Conservation (phyloP, 2,888 invertebrate species). For the Drosophila cyrtoloma region DNA sequence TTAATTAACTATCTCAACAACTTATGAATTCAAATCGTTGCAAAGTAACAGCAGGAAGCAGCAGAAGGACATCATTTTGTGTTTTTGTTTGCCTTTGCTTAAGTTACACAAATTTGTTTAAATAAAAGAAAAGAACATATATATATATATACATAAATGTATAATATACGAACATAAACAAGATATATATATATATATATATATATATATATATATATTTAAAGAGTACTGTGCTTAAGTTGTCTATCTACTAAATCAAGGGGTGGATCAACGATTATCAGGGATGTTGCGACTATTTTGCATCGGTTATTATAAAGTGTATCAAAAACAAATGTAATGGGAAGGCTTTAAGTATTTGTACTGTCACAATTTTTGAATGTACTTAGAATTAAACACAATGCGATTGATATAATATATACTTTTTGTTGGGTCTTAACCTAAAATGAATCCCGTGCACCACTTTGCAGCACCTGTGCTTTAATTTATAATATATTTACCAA, state of each 20-base stretch:
- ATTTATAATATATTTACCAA: constrained; percentile 36
- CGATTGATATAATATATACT: constrained; percentile 18
- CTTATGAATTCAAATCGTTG: constrained; percentile 41
- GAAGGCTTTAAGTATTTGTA: constrained; percentile 65
- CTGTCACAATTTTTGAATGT: constrained; percentile 47
- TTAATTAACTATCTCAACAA: constrained; percentile 75
- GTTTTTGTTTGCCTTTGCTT: constrained; percentile 72
- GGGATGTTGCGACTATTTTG: constrained; percentile 54
- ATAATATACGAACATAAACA: constrained; percentile 20
- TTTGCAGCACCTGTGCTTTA: constrained; percentile 51
- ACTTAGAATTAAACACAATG: constrained; percentile 38
- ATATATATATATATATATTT: constrained; percentile 12
- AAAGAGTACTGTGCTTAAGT: constrained; percentile 37
- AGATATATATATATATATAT: constrained; percentile 7
- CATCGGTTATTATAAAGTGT: constrained; percentile 43
- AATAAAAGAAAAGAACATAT: constrained; percentile 59
- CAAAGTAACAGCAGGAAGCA: constrained; percentile 32
- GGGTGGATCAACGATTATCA: constrained; percentile 48
- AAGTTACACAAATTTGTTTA: constrained; percentile 73
- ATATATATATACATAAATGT: constrained; percentile 10
- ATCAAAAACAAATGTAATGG: constrained; percentile 49
- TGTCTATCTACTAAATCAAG: constrained; percentile 15
- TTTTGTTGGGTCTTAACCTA: constrained; percentile 15
- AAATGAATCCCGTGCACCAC: constrained; percentile 43
- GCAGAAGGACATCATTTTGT: constrained; percentile 36